phyloP scores from a whole-genome alignment of 2,888 invertebrate genomes.

The Zelleria hepariella region DNA sequence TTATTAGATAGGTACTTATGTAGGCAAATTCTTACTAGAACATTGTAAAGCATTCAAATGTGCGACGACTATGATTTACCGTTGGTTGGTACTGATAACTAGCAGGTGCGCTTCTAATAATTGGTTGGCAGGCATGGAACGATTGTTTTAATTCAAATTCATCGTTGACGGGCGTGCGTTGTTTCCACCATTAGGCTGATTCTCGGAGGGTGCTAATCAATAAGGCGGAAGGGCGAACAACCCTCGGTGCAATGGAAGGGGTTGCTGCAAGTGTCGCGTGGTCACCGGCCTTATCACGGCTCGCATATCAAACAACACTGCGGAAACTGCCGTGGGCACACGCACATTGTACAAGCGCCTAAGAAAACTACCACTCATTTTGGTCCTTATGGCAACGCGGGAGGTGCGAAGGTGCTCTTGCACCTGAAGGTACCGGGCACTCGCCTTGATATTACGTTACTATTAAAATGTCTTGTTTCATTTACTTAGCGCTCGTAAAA shows the following conservation, averaged over 20 bases:
- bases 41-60: background rate
- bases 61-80: background rate
- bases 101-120: constrained; percentile 3
- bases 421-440: background rate
- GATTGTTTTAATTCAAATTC: background rate
- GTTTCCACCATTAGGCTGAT: constrained; percentile 45
- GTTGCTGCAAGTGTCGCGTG: constrained; percentile 64
- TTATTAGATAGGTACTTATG: background rate
- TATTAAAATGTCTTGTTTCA: background rate
- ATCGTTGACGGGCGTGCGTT: constrained; percentile 26
- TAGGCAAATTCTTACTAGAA: background rate
- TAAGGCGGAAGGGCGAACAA: constrained; percentile 64
- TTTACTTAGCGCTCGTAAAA: background rate
- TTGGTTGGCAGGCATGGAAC: constrained; percentile 19
- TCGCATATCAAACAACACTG: constrained; percentile 58
- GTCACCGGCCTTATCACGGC: constrained; percentile 54
- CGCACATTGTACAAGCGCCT: background rate
- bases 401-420: background rate
- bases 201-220: constrained; percentile 59
- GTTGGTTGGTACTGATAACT: background rate
- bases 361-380: background rate
- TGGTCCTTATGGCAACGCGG: background rate
- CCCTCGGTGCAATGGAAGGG: constrained; percentile 57
- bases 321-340: constrained; percentile 37
- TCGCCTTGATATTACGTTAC: background rate